A percentile compares a stretch with the other conserved stretches of the same genome.
Evolutionary conservation across 2,888 invertebrate species (phyloP).

Genomic region (Lordiphosa andalusiaca): DNA sequence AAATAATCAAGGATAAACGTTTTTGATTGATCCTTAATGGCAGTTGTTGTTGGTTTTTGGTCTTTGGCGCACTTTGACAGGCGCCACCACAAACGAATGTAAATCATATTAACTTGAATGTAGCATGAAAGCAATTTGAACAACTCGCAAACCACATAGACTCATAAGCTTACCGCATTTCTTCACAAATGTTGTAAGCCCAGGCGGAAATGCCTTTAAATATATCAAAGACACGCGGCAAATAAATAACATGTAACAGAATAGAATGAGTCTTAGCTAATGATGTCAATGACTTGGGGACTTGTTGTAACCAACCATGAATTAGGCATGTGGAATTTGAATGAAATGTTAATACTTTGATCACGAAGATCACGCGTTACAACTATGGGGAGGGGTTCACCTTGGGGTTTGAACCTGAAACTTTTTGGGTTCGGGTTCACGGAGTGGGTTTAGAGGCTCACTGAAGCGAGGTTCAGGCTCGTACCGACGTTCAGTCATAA

Average conservation of each 20-base stretch:
- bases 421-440: too few relatives aligned
- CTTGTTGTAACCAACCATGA: neutral
- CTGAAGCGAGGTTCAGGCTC: too few relatives aligned
- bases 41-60: constrained; percentile 33
- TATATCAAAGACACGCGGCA: constrained; percentile 57
- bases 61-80: constrained; percentile 52
- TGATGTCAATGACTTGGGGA: constrained; percentile 1
- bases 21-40: constrained; percentile 79
- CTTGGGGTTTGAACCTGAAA: too few relatives aligned
- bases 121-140: constrained; percentile 42
- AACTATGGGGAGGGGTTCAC: too few relatives aligned
- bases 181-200: constrained; percentile 51
- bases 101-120: constrained; percentile 72
- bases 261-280: neutral
- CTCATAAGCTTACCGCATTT: constrained; percentile 43
- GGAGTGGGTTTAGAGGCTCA: too few relatives aligned
- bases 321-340: too few relatives aligned
- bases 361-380: too few relatives aligned
- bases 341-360: too few relatives aligned
- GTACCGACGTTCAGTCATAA: too few relatives aligned
- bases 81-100: constrained; percentile 64
- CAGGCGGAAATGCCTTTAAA: constrained; percentile 61
- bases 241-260: constrained; percentile 49
- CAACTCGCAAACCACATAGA: constrained; percentile 28
- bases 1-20: constrained; percentile 79